Percentiles rank a stretch among this genome's conserved stretches.
phyloP scores from a whole-genome alignment of 2,888 invertebrate genomes.

The Selenia dentaria region DNA sequence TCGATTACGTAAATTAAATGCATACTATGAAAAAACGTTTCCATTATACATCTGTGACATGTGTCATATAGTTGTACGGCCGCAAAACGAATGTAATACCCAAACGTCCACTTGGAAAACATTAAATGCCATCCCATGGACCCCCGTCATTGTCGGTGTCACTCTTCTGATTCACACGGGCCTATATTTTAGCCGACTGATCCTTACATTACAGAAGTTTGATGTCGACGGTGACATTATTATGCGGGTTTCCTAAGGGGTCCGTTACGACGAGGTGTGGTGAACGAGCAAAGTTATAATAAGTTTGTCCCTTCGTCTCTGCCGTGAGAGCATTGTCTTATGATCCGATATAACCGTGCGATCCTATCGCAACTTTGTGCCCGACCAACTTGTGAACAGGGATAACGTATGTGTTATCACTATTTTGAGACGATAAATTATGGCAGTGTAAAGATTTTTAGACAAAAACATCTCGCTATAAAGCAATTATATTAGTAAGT shows the following conservation, averaged over 20 bases:
- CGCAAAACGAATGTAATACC: conserved; percentile 36
- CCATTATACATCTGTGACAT: conserved; percentile 24
- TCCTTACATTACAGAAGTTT: conserved; percentile 60
- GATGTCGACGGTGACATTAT: conserved; percentile 60
- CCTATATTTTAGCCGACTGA: conserved; percentile 62
- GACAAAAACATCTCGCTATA: too few relatives aligned
- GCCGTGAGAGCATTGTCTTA: conserved; percentile 60
- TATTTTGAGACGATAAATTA: conserved; percentile 12
- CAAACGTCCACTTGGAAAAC: conserved; percentile 46
- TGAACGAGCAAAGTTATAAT: conserved; percentile 78
- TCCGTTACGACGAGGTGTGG: conserved; percentile 64
- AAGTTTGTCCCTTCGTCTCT: conserved; percentile 65
- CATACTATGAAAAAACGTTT: conserved; percentile 14
- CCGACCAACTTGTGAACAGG: conserved; percentile 31
- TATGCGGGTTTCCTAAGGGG: conserved; percentile 66
- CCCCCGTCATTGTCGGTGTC: conserved; percentile 53
- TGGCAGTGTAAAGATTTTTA: conserved; percentile 2
- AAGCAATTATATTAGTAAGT: too few relatives aligned
- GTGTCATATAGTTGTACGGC: conserved; percentile 21
- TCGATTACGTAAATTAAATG: conserved; percentile 20
- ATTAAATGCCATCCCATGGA: conserved; percentile 52
- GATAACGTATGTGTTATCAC: conserved; percentile 28
- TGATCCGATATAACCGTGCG: conserved; percentile 55
- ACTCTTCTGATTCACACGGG: conserved; percentile 52
- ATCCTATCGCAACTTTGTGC: conserved; percentile 39